phyloP scores from a whole-genome alignment of 1,140 invertebrate genomes.

The Neodiprion fabricii region DNA sequence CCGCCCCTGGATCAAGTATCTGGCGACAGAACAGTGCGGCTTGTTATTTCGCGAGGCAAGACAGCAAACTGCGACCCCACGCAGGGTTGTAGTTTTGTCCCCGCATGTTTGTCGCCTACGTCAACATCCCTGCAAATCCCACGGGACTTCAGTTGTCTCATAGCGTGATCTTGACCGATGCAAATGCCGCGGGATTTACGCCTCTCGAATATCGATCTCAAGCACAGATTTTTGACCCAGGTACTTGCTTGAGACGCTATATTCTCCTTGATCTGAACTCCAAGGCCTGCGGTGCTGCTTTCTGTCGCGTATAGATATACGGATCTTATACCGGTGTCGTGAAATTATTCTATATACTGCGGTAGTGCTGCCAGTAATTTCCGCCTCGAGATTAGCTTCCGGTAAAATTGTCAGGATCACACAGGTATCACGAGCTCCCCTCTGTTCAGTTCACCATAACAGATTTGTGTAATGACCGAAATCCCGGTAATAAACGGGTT shows the following conservation, averaged over 20 bases:
- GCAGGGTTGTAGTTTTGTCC: background rate
- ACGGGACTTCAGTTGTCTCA: background rate
- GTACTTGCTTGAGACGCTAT: background rate
- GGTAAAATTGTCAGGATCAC: background rate
- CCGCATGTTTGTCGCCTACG: background rate
- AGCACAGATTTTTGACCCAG: background rate
- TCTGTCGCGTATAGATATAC: no score
- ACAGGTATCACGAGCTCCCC: background rate
- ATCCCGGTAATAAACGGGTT: no score
- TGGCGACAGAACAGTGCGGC: background rate
- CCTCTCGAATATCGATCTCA: background rate
- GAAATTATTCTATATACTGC: background rate
- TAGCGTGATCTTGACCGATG: background rate
- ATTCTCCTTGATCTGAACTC: no score
- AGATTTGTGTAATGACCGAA: background rate
- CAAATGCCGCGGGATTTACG: background rate
- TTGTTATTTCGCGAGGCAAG: background rate
- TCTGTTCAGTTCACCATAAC: background rate
- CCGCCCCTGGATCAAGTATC: background rate
- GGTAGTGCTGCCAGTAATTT: background rate
- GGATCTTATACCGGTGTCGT: background rate
- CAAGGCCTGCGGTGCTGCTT: no score
- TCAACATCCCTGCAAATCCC: background rate
- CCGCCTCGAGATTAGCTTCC: constrained; percentile 3
- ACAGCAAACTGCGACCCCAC: constrained; percentile 1